Evolutionary conservation across 2,113 vertebrate species (phyloP).

Genomic region (Cacatua alba): DNA sequence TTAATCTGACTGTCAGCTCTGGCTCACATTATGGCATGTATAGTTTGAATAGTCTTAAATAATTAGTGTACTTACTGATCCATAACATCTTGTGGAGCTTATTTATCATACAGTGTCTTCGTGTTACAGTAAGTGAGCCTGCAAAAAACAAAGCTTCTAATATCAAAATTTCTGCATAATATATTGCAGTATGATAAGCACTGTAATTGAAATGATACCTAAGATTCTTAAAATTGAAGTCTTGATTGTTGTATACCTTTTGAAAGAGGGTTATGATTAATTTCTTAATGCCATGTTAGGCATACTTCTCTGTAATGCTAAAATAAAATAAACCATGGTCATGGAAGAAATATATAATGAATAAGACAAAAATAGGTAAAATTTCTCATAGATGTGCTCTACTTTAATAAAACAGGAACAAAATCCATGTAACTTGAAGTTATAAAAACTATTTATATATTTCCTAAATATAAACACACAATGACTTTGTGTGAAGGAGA

Average conservation of each 20-base stretch:
- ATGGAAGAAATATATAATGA: not conserved
- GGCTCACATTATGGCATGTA: not conserved
- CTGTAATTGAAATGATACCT: not conserved
- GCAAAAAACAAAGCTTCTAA: not conserved
- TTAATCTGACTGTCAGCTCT: not conserved
- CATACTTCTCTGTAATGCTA: not conserved
- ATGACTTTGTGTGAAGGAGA: not conserved
- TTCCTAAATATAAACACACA: not conserved
- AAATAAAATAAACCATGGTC: not conserved
- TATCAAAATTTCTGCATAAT: not conserved
- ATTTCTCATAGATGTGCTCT: not conserved
- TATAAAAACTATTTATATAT: not conserved
- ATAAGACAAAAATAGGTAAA: not conserved
- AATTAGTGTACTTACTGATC: not conserved
- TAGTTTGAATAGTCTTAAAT: conserved; percentile 1
- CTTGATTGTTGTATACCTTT: not conserved
- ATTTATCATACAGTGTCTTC: not conserved
- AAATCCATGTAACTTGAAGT: not conserved
- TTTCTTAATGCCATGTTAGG: not conserved
- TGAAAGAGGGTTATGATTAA: not conserved
- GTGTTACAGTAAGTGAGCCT: not conserved
- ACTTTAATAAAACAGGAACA: not conserved
- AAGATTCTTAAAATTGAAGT: not conserved
- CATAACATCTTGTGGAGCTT: not conserved
- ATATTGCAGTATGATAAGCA: not conserved